Base-by-base conservation (phyloP, 2,797 vertebrate genomes). In the Anguilla obscura region DNA sequence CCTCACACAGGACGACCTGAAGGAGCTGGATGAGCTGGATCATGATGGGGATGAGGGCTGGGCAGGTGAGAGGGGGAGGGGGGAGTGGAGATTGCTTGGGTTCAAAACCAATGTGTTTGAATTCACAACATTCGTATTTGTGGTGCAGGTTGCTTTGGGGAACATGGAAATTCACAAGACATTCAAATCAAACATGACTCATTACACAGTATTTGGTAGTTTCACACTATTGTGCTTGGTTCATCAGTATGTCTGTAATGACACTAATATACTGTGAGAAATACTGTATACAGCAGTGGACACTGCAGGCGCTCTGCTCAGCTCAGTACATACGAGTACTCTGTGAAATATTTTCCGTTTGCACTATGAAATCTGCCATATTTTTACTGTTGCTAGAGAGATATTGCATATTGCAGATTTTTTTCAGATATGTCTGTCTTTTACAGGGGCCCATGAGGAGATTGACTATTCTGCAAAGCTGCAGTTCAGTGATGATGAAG, bases 401-500 rank as follows among this genome's bases (percentile, higher is more conserved):
- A 24, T 27, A 9, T 30, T 12, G 69, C 30, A 10, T 8, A 30
- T 3, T 74, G 27, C 14, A 1, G 9, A n/a, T 30, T 27, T 33
- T 74, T 33, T 74, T 36, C 30, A 36, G 69, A 74, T 33, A 76
- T 36, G 5, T 12, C 3, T 87, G 86, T 87, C 12, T 33, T 40
- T 76, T 86, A 88, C 90, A 99, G 98, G 98, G 56, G 97, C 98
- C 86, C 98, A 99, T 24, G 98, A 99, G 93, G 98, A 99, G 94
- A 98, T 98, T 0, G 98, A 99, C 93, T 99, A 99, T 93, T 98
- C 97, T 0, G 98, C 98, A 88, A 99, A 99, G 92, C 95, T 99
- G 90, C 98, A 99, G 92, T 99, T 99, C 95, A 99, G 98, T 5
- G 98, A 99, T 79, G 98, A 99, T 91, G 98, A 99, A 95, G 98